These are phyloP conservation scores for Hippopotamyrus pictus DNA, from an alignment of 2,797 vertebrate species.

Conservation along the genomic window DNA sequence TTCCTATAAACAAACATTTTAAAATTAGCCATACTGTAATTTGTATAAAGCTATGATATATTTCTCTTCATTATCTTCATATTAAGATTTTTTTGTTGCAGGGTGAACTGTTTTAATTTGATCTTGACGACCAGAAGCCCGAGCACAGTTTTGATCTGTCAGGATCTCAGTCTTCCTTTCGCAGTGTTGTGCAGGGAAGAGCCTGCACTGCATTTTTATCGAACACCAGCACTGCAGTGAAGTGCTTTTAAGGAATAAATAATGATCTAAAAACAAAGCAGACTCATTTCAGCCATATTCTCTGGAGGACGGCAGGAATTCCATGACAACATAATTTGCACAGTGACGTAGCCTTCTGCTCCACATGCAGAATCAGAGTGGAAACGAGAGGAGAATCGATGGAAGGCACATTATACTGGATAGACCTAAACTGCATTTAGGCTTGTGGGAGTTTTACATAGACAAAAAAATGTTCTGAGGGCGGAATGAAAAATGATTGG, in stretches of 20 bases:
- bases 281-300: background rate
- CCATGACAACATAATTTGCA: background rate
- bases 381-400: background rate
- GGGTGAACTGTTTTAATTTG: background rate
- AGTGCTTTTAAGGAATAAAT: background rate
- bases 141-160: background rate
- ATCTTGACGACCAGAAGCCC: background rate
- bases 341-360: background rate
- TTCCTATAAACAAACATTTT: background rate
- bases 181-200: background rate
- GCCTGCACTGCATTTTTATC: background rate
- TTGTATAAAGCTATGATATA: background rate
- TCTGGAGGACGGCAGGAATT: background rate
- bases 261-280: background rate
- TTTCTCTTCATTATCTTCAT: background rate
- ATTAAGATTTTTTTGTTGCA: background rate
- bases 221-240: background rate
- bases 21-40: background rate
- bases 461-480: background rate
- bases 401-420: background rate
- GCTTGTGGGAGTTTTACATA: background rate
- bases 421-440: background rate
- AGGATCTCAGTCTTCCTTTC: background rate
- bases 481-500: background rate
- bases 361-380: background rate